Conservation (phyloP, 2,797 vertebrate genomes). For the Clarias fuscus region DNA sequence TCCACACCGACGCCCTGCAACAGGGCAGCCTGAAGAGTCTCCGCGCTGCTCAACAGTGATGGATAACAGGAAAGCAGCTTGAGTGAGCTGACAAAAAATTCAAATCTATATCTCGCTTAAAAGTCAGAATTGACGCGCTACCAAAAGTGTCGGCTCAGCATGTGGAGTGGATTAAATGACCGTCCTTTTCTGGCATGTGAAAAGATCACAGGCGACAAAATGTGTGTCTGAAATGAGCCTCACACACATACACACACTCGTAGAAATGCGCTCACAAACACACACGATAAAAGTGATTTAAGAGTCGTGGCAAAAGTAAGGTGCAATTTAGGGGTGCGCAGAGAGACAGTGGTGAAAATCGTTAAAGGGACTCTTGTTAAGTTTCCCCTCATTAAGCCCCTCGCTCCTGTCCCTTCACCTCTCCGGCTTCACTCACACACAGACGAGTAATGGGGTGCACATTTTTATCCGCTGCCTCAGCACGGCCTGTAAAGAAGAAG, state of each 20-base stretch:
- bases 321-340: constrained; percentile 15
- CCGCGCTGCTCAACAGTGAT: neutral
- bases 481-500: constrained; percentile 25
- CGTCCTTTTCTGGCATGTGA: neutral
- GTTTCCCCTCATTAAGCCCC: constrained; percentile 21
- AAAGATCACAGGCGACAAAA: constrained; percentile 6
- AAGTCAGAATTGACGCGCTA: neutral
- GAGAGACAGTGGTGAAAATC: neutral
- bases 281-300: constrained; percentile 34
- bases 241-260: neutral
- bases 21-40: neutral
- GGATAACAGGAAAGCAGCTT: neutral
- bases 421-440: neutral
- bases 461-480: constrained; percentile 22
- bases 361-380: neutral
- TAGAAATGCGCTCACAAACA: too few species aligned
- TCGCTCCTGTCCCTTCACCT: neutral
- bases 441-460: neutral
- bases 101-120: constrained; percentile 9
- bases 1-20: neutral
- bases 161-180: constrained; percentile 16
- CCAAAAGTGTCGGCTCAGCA: constrained; percentile 26
- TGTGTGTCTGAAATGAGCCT: neutral
- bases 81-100: neutral
- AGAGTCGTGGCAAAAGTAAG: neutral